Conservation (phyloP, 2,113 vertebrate species). For the Epinephelus lanceolatus region DNA sequence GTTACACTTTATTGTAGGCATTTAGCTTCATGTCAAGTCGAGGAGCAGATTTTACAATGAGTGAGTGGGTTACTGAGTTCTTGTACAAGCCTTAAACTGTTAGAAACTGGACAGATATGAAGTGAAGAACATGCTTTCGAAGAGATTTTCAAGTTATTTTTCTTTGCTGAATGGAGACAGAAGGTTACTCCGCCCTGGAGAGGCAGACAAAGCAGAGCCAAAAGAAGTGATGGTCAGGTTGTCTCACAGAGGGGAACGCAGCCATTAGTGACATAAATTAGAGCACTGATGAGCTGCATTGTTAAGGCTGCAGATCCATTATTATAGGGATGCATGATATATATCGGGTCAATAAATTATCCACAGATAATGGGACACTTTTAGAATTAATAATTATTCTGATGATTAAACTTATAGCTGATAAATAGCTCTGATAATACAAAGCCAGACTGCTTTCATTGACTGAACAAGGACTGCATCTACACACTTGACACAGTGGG, state of each 20-base stretch:
- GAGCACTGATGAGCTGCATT: not conserved
- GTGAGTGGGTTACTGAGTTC: not conserved
- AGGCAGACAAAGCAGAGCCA: not conserved
- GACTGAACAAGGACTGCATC: too few species aligned
- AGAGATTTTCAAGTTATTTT: not conserved
- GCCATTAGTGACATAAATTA: not conserved
- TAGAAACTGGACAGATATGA: not conserved
- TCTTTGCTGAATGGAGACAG: not conserved
- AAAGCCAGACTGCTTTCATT: too few species aligned
- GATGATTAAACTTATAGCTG: too few species aligned
- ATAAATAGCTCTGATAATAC: too few species aligned
- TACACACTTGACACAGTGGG: too few species aligned
- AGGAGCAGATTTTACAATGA: not conserved
- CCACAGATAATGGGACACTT: too few species aligned
- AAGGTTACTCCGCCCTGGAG: not conserved
- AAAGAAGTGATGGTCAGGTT: not conserved
- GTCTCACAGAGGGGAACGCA: not conserved
- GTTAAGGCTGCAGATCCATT: not conserved
- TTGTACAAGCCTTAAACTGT: not conserved
- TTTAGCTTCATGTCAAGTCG: constrained; percentile 19
- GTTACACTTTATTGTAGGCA: not conserved
- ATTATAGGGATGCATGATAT: not conserved
- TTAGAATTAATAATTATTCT: too few species aligned
- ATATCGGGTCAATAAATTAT: too few species aligned
- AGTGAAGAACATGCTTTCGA: not conserved